Conservation (phyloP, 1,140 invertebrate genomes). For the Platorchestia sp. region DNA sequence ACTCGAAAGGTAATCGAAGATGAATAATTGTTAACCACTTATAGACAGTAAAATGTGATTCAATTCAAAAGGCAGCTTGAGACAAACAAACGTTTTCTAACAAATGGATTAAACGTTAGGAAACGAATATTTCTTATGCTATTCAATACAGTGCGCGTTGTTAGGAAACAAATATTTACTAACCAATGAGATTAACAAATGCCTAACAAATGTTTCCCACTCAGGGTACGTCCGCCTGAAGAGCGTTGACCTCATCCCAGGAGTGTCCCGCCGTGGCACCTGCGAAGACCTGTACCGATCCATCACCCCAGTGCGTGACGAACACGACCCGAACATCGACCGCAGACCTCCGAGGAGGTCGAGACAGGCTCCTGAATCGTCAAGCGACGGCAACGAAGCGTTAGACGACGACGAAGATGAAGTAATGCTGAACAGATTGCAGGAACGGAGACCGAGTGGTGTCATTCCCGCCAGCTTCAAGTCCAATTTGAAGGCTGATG, state of each 20-base stretch:
- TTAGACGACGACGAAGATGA: not conserved
- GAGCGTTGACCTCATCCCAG: constrained; percentile 67
- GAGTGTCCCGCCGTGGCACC: constrained; percentile 58
- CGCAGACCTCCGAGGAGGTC: constrained; percentile 53
- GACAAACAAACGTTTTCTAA: too few species aligned
- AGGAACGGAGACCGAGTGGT: constrained; percentile 59
- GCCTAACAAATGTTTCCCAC: constrained; percentile 57
- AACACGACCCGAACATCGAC: constrained; percentile 60
- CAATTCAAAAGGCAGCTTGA: too few species aligned
- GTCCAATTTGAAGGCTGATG: not conserved
- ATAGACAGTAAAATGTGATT: too few species aligned
- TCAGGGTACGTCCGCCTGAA: constrained; percentile 69
- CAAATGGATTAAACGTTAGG: too few species aligned
- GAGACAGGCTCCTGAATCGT: not conserved
- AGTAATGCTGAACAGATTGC: not conserved
- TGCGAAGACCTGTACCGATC: constrained; percentile 63
- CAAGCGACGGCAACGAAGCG: not conserved
- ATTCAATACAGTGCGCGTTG: too few species aligned
- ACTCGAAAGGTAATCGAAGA: too few species aligned
- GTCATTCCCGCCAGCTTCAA: constrained; percentile 57
- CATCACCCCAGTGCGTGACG: constrained; percentile 54
- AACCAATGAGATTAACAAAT: not conserved
- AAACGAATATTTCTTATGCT: too few species aligned
- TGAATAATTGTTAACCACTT: too few species aligned
- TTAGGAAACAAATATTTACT: too few species aligned